These are phyloP conservation scores for Erannis defoliaria DNA, from an alignment of 2,888 invertebrate species.

Conservation along the genomic window DNA sequence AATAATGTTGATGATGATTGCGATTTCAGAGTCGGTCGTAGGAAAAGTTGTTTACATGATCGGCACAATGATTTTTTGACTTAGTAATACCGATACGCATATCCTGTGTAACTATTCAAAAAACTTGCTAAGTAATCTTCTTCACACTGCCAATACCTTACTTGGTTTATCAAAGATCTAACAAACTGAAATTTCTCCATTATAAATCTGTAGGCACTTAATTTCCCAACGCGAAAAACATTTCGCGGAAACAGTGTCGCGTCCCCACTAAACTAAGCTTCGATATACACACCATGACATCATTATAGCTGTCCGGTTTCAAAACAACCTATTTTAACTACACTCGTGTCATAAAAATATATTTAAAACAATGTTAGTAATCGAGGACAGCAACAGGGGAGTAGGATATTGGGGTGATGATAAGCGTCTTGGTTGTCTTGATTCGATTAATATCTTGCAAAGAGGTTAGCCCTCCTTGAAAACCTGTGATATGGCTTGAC, in stretches of 20 bases:
- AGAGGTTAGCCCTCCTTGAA: too few species aligned
- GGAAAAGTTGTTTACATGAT: too few species aligned
- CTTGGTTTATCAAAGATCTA: background rate
- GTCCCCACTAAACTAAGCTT: constrained; percentile 29
- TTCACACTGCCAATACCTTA: background rate
- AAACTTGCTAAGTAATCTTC: background rate
- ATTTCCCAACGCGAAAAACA: constrained; percentile 22
- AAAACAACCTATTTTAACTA: constrained; percentile 13
- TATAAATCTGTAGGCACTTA: constrained; percentile 26
- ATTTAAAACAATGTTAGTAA: background rate
- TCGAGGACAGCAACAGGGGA: too few species aligned
- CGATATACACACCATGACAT: constrained; percentile 27
- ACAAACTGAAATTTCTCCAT: constrained; percentile 7
- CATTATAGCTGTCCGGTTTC: constrained; percentile 14
- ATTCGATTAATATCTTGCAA: too few species aligned
- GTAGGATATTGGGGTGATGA: background rate
- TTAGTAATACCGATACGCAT: too few species aligned
- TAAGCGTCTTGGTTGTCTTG: too few species aligned
- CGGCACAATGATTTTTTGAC: too few species aligned
- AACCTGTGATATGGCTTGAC: too few species aligned
- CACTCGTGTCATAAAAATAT: background rate
- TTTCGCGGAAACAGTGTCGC: constrained; percentile 28
- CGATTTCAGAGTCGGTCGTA: too few species aligned
- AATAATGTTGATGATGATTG: too few species aligned
- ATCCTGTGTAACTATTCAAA: background rate